Evolutionary conservation across 2,888 invertebrate genomes (phyloP).

Genomic region (Metacarcinus magister): DNA sequence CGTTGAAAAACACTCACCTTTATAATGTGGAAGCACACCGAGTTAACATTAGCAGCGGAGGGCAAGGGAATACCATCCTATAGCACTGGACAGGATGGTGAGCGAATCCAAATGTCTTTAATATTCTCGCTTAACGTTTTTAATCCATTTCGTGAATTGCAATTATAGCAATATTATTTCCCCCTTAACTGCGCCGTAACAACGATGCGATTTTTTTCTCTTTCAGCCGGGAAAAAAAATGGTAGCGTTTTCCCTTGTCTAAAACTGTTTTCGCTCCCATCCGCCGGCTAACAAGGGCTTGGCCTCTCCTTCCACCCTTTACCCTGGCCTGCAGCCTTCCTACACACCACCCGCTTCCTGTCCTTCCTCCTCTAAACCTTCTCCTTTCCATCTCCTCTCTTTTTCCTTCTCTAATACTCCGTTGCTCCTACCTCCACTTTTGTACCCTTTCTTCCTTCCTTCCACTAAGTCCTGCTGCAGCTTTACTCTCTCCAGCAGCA

Average conservation of each 20-base stretch:
- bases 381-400: background rate
- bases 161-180: background rate
- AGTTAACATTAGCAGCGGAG: background rate
- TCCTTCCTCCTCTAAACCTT: background rate
- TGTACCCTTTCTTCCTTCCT: background rate
- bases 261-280: background rate
- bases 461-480: background rate
- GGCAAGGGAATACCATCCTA: background rate
- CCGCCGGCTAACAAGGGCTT: background rate
- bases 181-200: background rate
- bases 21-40: background rate
- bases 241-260: background rate
- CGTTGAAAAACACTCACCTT: background rate
- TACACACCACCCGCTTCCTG: background rate
- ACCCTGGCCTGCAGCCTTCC: background rate
- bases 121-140: slow-evolving; percentile 26
- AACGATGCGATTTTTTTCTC: background rate
- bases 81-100: background rate
- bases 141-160: background rate
- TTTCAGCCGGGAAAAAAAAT: background rate
- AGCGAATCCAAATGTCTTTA: background rate
- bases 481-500: no score
- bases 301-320: background rate
- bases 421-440: background rate
- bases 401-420: background rate